Percentiles rank a stretch among this genome's conserved stretches.
These are phyloP conservation scores for Cotesia glomerata DNA, from an alignment of 1,140 invertebrate genomes.

Conservation along the genomic window DNA sequence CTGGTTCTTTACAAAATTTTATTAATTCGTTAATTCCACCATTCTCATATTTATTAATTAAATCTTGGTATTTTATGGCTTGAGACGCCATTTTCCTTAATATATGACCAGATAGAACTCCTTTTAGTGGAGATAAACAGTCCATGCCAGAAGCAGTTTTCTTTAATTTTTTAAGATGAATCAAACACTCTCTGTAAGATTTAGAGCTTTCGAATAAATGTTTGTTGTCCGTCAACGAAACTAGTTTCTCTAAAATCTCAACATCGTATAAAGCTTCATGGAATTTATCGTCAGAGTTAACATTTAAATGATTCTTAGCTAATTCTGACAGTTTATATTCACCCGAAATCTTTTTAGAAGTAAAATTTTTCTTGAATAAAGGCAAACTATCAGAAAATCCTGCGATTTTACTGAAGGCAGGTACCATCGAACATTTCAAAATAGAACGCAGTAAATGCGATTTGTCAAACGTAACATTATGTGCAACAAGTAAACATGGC, in stretches of 20 bases:
- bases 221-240: conserved; percentile 17
- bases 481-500: conserved; percentile 31
- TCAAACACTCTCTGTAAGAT: conserved; percentile 13
- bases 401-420: conserved; percentile 21
- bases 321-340: conserved; percentile 22
- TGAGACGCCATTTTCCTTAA: conserved; percentile 29
- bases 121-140: conserved; percentile 11
- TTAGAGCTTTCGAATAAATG: conserved; percentile 10
- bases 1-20: conserved; percentile 12
- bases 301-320: conserved; percentile 22
- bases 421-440: conserved; percentile 9
- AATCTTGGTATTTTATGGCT: conserved; percentile 14
- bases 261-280: conserved; percentile 37
- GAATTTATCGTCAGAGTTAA: conserved; percentile 22
- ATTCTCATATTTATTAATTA: conserved; percentile 14
- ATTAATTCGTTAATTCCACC: conserved; percentile 17
- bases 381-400: conserved; percentile 29
- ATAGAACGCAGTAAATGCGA: conserved; percentile 19
- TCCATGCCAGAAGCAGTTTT: background rate
- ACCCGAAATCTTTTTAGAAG: conserved; percentile 19
- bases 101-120: conserved; percentile 26
- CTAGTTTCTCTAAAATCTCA: conserved; percentile 32
- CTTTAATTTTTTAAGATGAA: conserved; percentile 4
- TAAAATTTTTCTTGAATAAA: conserved; percentile 20
- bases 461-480: conserved; percentile 28